Conservation (phyloP, 2,113 vertebrate genomes). For the Motacilla alba region DNA sequence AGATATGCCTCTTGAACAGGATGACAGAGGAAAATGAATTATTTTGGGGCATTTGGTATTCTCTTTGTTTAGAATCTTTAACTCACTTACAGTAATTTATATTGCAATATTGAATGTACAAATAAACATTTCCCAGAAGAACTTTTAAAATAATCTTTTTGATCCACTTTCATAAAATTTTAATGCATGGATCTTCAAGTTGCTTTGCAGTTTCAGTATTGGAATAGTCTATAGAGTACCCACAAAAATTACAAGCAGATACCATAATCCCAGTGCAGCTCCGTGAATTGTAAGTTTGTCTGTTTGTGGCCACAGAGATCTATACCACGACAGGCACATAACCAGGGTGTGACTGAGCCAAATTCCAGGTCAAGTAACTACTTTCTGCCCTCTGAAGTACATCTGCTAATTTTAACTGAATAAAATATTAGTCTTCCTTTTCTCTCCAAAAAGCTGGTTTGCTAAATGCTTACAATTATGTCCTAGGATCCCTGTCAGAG, state of each 20-base stretch:
- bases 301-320: neutral
- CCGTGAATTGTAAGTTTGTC: neutral
- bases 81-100: conserved; percentile 29
- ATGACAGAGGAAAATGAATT: neutral
- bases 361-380: neutral
- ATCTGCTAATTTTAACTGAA: neutral
- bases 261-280: neutral
- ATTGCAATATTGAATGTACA: neutral
- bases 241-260: neutral
- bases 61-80: conserved; percentile 31
- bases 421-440: neutral
- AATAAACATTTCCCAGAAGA: conserved; percentile 48
- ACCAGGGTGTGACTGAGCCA: neutral
- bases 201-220: conserved; percentile 21
- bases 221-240: neutral
- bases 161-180: conserved; percentile 53
- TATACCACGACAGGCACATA: neutral
- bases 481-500: neutral
- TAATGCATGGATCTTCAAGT: conserved; percentile 39
- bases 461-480: neutral
- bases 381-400: neutral
- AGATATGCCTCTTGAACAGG: neutral
- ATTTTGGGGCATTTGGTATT: neutral
- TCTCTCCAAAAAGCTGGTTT: neutral
- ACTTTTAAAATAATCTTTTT: conserved; percentile 47